Evolutionary conservation across 2,888 invertebrate genomes (phyloP).

Genomic region (Chrysolina haemoptera): DNA sequence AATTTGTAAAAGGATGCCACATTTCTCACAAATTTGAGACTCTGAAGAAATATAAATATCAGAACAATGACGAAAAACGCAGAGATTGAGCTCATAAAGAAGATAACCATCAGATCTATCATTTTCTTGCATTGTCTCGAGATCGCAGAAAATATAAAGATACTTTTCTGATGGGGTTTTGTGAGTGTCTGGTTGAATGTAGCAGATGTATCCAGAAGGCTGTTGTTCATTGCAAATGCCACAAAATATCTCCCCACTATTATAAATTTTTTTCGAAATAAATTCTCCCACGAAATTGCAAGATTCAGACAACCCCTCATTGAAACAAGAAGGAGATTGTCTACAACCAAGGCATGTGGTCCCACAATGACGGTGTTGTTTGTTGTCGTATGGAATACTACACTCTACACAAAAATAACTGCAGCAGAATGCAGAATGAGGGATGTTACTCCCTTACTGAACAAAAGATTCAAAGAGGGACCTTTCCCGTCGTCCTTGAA

Average conservation of each 20-base stretch:
- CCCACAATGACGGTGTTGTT: conserved; percentile 32
- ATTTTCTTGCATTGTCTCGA: no score
- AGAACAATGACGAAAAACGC: no score
- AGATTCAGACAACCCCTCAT: background rate
- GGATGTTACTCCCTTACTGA: conserved; percentile 40
- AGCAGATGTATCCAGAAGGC: conserved; percentile 44
- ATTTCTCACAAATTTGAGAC: no score
- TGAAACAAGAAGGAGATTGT: conserved; percentile 36
- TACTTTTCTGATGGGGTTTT: background rate
- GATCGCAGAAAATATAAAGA: no score
- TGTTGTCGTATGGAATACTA: conserved; percentile 48
- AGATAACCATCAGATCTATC: no score
- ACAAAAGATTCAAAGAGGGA: conserved; percentile 50
- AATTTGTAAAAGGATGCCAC: no score
- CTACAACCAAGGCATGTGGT: conserved; percentile 30
- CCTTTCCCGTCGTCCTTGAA: conserved; percentile 5
- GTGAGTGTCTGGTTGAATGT: conserved; percentile 31
- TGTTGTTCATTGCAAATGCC: conserved; percentile 35
- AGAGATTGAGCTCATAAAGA: no score
- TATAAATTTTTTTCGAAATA: conserved; percentile 38
- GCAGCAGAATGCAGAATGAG: conserved; percentile 52
- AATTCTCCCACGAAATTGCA: conserved; percentile 36
- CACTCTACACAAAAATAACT: no score
- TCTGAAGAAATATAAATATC: no score
- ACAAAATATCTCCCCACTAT: no score